Percentiles rank a stretch among this genome's conserved stretches.
These are phyloP conservation scores for Eciton burchellii DNA, from an alignment of 1,140 invertebrate genomes.

Conservation along the genomic window DNA sequence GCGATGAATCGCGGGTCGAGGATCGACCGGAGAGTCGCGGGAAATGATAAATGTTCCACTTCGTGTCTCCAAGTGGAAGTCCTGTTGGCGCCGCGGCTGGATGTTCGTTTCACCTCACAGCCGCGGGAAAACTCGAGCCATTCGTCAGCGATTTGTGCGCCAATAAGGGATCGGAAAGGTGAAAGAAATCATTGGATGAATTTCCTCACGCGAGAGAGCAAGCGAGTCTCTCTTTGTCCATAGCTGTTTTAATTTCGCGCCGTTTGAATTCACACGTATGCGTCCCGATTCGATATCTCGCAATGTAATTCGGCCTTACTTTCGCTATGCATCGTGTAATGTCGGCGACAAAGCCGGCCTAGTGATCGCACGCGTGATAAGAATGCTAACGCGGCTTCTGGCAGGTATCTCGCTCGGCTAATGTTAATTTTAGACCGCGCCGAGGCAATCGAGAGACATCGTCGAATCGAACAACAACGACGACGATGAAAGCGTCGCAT, in stretches of 20 bases:
- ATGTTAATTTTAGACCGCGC: constrained; percentile 34
- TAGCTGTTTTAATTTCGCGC: background rate
- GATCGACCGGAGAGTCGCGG: constrained; percentile 5
- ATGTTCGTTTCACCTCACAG: background rate
- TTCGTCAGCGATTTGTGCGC: constrained; percentile 5
- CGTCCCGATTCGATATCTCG: background rate
- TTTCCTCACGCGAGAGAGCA: background rate
- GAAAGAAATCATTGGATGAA: background rate
- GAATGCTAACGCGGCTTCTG: constrained; percentile 62
- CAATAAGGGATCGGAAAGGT: background rate
- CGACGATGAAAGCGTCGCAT: constrained; percentile 49
- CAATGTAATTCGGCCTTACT: constrained; percentile 24
- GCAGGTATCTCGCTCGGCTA: constrained; percentile 34
- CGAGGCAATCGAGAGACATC: constrained; percentile 48
- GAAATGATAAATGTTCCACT: constrained; percentile 30
- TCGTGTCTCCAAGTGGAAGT: background rate
- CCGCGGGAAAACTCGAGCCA: constrained; percentile 2
- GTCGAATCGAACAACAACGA: constrained; percentile 12
- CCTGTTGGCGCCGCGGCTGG: background rate
- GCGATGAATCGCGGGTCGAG: constrained; percentile 36
- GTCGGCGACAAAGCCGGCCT: constrained; percentile 16
- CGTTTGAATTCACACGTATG: constrained; percentile 18
- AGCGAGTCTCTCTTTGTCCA: background rate
- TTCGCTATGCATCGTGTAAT: constrained; percentile 33
- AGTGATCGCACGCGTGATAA: constrained; percentile 40